phyloP scores from a whole-genome alignment of 2,113 vertebrate species.

The Nettapus auritus region DNA sequence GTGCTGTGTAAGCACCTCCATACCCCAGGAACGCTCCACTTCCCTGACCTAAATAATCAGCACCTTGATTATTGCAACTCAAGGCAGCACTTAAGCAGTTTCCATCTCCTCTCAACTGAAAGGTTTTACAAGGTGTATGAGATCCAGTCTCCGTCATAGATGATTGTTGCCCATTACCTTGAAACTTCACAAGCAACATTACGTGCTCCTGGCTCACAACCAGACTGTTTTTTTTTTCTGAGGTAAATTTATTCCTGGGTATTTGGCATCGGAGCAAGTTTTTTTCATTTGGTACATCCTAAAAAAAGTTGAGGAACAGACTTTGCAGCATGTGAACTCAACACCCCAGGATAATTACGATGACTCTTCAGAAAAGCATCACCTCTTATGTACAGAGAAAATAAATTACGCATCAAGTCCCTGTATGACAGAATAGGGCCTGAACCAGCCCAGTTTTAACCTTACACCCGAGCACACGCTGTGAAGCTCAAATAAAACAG shows the following conservation, averaged over 20 bases:
- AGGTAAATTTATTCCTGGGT: not conserved
- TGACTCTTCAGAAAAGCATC: not conserved
- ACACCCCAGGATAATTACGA: not conserved
- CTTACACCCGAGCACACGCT: rapidly evolving
- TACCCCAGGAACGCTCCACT: not conserved
- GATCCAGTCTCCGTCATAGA: rapidly evolving
- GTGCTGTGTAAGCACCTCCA: not conserved
- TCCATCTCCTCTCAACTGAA: not conserved
- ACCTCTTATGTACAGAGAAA: no score
- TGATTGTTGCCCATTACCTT: not conserved
- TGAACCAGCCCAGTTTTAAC: not conserved
- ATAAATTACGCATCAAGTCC: rapidly evolving
- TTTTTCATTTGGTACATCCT: not conserved
- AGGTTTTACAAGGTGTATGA: not conserved
- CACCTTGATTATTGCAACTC: slow-evolving; percentile 14
- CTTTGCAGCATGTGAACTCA: not conserved
- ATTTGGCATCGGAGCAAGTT: not conserved
- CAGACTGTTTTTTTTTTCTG: no score
- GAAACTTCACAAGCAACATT: not conserved
- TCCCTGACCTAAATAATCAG: slow-evolving; percentile 36
- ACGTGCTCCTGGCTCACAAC: not conserved
- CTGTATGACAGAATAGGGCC: rapidly evolving
- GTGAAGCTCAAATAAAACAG: not conserved
- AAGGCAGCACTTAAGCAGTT: slow-evolving; percentile 38
- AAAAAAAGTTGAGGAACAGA: not conserved